Base-by-base conservation (phyloP, 1,140 invertebrate genomes). In the Caenorhabditis briggsae region DNA sequence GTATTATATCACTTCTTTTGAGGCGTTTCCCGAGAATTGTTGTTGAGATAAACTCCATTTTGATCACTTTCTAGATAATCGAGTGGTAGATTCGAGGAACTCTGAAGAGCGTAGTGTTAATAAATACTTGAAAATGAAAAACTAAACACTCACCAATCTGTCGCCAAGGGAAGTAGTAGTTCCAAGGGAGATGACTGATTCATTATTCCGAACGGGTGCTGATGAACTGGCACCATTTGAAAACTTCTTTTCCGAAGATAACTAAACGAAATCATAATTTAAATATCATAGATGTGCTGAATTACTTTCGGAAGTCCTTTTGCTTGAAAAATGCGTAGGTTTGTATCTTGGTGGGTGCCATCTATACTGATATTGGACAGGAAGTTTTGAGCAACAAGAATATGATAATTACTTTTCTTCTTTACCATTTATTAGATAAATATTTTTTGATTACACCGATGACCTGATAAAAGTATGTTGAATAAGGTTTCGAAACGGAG, bases 351-450 rank as follows among this genome's bases (percentile, higher is more conserved):
- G 46, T 78, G 70, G 5, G 46, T 78, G 43, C 70, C 70, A 78
- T 78, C 70, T 14, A 78, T 46, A 53, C 70, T 78, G 46, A 78
- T 78, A 23, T 78, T 78, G 11, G 70, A 78, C 8, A 78, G 18
- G n/a, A 78, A 78, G 33, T 78, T 78, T 78, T 78, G 70, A 8
- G 70, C 70, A 12, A 78, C 70, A 11, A 78, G 70, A 78, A 78
- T 78, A 53, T 78, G 70, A 23, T 78, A 78, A 41, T 78, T 78
- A 53, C 70, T 78, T 50, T 78, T 78, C 70, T 78, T 78, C 50
- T 78, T 78, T 50, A 78, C 70, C 70, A 78, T 78, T 50, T 78
- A 70, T 33, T 33, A 2, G 1, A 33, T 33, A 33, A 33, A 3
- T 33, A 2, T 33, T 33, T 33, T 33, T n/a, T n/a, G n/a, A n/a